Evolutionary conservation across 2,113 vertebrate species (phyloP).

Genomic region (Ochotona princeps): DNA sequence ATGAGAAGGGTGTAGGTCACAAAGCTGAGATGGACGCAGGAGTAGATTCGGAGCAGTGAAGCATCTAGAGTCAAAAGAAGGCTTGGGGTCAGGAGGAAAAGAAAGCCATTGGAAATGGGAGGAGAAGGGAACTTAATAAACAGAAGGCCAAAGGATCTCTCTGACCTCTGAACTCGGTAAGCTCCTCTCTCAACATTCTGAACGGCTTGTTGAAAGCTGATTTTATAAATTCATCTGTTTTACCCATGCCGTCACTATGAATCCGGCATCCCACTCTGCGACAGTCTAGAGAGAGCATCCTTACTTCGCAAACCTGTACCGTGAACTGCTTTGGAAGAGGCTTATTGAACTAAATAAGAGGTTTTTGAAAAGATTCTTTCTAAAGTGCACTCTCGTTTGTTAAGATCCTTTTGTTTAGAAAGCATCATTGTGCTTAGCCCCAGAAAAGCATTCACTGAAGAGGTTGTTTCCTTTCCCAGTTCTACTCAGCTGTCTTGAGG

Average conservation of each 20-base stretch:
- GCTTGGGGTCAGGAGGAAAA: neutral
- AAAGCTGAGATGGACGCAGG: neutral
- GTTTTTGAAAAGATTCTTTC: constrained; percentile 51
- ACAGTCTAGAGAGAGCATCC: neutral
- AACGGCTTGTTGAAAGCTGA: neutral
- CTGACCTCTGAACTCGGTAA: neutral
- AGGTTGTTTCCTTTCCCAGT: constrained; percentile 16
- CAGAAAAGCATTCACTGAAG: constrained; percentile 56
- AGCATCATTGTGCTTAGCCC: constrained; percentile 35
- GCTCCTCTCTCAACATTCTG: neutral
- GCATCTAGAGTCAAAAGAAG: neutral
- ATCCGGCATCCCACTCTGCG: neutral
- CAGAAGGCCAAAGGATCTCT: neutral
- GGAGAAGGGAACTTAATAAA: neutral
- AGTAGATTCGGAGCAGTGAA: neutral
- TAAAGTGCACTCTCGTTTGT: neutral
- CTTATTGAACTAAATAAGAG: constrained; percentile 37
- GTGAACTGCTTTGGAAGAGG: constrained; percentile 22
- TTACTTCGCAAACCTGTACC: constrained; percentile 35
- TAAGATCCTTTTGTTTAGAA: constrained; percentile 60
- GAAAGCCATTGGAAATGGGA: neutral
- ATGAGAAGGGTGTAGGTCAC: neutral
- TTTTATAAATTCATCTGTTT: neutral
- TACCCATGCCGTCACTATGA: neutral
- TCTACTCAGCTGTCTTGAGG: constrained; percentile 25